phyloP scores from a whole-genome alignment of 2,113 vertebrate species.

The Mungos mungo region DNA sequence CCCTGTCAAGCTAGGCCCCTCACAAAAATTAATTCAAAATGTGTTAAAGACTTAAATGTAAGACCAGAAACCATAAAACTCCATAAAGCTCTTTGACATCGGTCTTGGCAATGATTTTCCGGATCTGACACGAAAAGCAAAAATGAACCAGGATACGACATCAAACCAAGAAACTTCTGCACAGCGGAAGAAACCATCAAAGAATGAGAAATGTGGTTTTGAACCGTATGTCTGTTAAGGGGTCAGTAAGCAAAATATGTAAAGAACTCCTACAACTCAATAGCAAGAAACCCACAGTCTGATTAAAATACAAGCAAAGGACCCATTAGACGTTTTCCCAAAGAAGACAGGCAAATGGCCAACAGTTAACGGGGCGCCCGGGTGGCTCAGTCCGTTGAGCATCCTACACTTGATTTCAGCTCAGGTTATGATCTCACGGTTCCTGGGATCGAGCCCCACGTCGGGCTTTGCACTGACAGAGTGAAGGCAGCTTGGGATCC shows the following conservation, averaged over 20 bases:
- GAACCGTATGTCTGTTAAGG: not conserved
- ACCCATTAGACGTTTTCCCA: not conserved
- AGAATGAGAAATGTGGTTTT: not conserved
- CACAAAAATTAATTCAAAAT: not conserved
- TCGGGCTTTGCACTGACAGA: too few species aligned
- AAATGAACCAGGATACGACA: not conserved
- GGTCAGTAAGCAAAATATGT: not conserved
- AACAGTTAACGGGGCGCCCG: not conserved
- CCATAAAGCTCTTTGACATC: not conserved
- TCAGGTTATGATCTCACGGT: too few species aligned
- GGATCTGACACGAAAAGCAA: not conserved
- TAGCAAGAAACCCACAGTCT: not conserved
- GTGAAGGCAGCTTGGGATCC: too few species aligned
- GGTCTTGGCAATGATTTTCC: not conserved
- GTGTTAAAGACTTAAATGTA: not conserved
- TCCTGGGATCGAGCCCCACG: too few species aligned
- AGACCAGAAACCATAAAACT: not conserved
- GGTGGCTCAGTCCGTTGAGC: too few species aligned
- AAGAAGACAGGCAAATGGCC: not conserved
- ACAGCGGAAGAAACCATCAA: not conserved
- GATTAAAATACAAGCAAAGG: not conserved
- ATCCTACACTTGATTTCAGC: too few species aligned
- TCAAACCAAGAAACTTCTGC: not conserved
- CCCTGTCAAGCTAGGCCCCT: not conserved
- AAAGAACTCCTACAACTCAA: not conserved